Conservation (phyloP, 2,888 invertebrate genomes). For the Criorhina ranunculi region DNA sequence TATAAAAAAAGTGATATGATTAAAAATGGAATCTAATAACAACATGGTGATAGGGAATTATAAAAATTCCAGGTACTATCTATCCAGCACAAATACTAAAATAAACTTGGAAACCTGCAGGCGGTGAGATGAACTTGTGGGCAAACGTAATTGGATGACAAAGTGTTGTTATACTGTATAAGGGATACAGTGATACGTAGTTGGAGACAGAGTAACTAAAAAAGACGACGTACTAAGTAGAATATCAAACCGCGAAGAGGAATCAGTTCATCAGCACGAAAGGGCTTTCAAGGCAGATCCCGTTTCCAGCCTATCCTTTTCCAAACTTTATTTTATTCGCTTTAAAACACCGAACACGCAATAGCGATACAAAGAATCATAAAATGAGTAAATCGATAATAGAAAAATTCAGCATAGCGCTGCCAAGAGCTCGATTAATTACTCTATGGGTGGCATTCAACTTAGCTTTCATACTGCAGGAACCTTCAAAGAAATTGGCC, state of each 20-base stretch:
- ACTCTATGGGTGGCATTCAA: conserved; percentile 84
- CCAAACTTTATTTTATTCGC: conserved; percentile 51
- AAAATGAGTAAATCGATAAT: conserved; percentile 83
- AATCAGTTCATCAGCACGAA: conserved; percentile 64
- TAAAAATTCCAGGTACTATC: conserved; percentile 64
- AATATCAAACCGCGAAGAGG: conserved; percentile 54
- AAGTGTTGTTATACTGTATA: conserved; percentile 77
- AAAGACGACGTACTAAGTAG: conserved; percentile 56
- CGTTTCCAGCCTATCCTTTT: conserved; percentile 52
- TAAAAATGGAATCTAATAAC: conserved; percentile 66
- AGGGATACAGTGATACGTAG: conserved; percentile 73
- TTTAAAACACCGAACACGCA: conserved; percentile 55
- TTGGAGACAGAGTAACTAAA: conserved; percentile 69
- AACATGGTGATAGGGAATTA: conserved; percentile 54
- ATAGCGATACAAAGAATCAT: conserved; percentile 58
- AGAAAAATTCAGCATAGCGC: conserved; percentile 81
- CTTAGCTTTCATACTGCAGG: conserved; percentile 84
- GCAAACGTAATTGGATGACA: conserved; percentile 79
- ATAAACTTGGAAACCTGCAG: conserved; percentile 78
- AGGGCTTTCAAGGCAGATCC: conserved; percentile 50
- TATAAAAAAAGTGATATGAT: conserved; percentile 59
- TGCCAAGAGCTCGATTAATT: conserved; percentile 82
- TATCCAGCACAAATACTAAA: conserved; percentile 56
- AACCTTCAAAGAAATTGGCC: conserved; percentile 82
- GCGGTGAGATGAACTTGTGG: conserved; percentile 80